These are phyloP conservation scores for Meloidogyne chitwoodi DNA, from an alignment of 1,140 invertebrate genomes.

Conservation along the genomic window DNA sequence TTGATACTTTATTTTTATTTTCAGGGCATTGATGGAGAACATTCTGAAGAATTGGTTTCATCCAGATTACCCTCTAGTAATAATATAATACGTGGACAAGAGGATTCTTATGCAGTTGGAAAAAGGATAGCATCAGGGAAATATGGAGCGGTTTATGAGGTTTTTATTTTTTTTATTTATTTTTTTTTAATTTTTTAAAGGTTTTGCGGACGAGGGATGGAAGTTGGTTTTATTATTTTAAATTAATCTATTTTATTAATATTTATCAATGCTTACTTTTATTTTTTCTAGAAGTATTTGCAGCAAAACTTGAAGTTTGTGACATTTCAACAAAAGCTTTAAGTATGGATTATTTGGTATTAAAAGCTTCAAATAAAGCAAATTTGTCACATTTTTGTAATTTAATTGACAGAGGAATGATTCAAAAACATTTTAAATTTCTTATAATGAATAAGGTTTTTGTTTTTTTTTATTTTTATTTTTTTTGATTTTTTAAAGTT, in stretches of 20 bases:
- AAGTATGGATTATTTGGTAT: constrained; percentile 54
- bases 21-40: not conserved
- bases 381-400: constrained; percentile 36
- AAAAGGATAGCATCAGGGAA: constrained; percentile 47
- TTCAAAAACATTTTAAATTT: constrained; percentile 59
- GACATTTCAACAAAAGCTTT: constrained; percentile 46
- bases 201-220: constrained; percentile 49
- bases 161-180: not conserved
- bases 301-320: constrained; percentile 55
- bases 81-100: constrained; percentile 50
- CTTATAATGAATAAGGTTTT: constrained; percentile 55
- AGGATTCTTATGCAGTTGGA: constrained; percentile 49
- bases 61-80: constrained; percentile 47
- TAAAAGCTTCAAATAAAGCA: constrained; percentile 44
- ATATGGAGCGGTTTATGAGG: constrained; percentile 56
- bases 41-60: constrained; percentile 27
- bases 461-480: no score
- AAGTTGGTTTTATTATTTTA: constrained; percentile 4
- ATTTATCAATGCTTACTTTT: not conserved
- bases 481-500: constrained; percentile 44
- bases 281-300: constrained; percentile 35
- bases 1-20: not conserved
- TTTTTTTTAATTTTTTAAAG: constrained; percentile 24
- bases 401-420: constrained; percentile 56
- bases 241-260: not conserved